Conservation (phyloP, 2,888 invertebrate genomes). For the Schizaphis graminum region DNA sequence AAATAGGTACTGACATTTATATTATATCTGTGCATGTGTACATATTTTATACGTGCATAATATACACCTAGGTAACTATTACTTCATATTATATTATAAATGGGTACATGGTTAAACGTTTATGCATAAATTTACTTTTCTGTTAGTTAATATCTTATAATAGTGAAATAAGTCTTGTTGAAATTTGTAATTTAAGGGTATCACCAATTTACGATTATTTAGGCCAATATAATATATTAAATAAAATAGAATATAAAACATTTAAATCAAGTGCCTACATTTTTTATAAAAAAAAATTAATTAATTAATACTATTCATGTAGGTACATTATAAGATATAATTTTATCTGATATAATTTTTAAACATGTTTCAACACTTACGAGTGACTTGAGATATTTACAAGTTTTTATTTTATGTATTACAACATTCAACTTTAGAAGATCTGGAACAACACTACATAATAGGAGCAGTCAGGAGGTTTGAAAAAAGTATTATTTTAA, state of each 20-base stretch:
- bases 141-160: not conserved
- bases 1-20: not conserved
- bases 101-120: not conserved
- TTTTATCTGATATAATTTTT: not conserved
- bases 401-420: not conserved
- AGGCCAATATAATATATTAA: not conserved
- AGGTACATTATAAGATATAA: not conserved
- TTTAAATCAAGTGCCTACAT: not conserved
- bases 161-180: not conserved
- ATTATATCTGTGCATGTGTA: not conserved
- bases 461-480: not conserved
- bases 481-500: slow-evolving; percentile 11
- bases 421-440: not conserved
- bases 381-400: not conserved
- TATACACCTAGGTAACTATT: no score
- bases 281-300: not conserved
- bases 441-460: not conserved
- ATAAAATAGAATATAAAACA: not conserved
- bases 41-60: not conserved
- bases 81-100: not conserved
- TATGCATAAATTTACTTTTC: not conserved
- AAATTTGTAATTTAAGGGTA: not conserved
- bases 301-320: not conserved
- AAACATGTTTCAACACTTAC: not conserved
- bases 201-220: not conserved